These are phyloP conservation scores for Spilosoma lubricipeda DNA, from an alignment of 2,888 invertebrate species.

Conservation along the genomic window DNA sequence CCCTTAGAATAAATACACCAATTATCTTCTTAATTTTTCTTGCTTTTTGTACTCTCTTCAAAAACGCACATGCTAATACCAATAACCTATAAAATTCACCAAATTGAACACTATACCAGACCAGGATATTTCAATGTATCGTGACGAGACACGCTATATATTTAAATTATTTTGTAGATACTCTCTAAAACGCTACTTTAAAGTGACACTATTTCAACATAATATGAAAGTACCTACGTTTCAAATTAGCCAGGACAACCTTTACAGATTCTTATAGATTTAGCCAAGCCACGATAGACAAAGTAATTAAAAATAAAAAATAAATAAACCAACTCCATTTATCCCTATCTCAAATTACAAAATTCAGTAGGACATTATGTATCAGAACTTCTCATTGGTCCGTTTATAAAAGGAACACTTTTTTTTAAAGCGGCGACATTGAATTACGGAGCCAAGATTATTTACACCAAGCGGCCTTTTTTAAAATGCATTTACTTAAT, in stretches of 20 bases:
- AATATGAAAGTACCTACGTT: background rate
- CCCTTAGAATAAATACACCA: too few relatives aligned
- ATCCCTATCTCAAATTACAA: slow-evolving; percentile 69
- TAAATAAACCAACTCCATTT: slow-evolving; percentile 34
- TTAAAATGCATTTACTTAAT: slow-evolving; percentile 56
- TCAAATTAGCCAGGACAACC: background rate
- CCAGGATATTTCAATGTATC: too few relatives aligned
- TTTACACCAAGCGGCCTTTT: slow-evolving; percentile 55
- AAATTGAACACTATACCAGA: too few relatives aligned
- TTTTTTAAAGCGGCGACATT: slow-evolving; percentile 55
- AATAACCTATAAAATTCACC: background rate
- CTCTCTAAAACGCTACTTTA: background rate
- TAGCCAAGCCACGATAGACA: background rate
- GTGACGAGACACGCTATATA: background rate
- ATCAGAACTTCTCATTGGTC: slow-evolving; percentile 79
- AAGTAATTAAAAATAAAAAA: background rate
- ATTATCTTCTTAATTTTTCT: too few relatives aligned
- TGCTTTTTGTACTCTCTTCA: background rate
- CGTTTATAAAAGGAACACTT: slow-evolving; percentile 69
- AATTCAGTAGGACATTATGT: slow-evolving; percentile 79
- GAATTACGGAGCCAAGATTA: slow-evolving; percentile 55
- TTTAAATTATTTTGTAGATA: background rate
- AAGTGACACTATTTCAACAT: background rate
- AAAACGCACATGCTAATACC: background rate
- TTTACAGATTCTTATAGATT: background rate